phyloP scores from a whole-genome alignment of 2,888 invertebrate species.

The Osmoderma eremita region DNA sequence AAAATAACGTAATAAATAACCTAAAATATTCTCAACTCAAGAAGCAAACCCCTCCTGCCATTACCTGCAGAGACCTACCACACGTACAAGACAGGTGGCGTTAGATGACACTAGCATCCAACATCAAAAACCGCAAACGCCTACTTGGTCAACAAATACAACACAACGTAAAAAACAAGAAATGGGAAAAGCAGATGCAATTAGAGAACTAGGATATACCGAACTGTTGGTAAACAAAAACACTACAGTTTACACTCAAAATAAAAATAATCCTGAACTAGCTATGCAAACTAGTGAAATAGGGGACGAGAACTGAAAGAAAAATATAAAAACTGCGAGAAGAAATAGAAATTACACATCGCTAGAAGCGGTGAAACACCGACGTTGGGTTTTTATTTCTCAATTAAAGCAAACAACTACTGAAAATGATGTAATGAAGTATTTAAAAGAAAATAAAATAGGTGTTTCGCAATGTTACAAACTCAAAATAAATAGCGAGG shows the following conservation, averaged over 20 bases:
- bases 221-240: no score
- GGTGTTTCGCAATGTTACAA: neutral
- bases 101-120: no score
- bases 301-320: no score
- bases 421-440: neutral
- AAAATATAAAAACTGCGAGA: no score
- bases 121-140: no score
- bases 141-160: no score
- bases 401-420: neutral
- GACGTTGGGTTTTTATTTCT: neutral
- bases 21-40: neutral
- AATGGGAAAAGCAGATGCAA: neutral
- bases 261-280: no score
- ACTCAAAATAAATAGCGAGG: neutral
- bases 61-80: neutral
- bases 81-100: no score
- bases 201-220: neutral
- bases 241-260: no score
- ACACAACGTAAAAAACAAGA: neutral
- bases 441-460: constrained; percentile 1
- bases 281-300: no score
- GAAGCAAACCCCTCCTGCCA: neutral
- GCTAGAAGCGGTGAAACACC: neutral
- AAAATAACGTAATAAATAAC: neutral
- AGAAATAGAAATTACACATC: neutral